Evolutionary conservation across 2,113 vertebrate species (phyloP), one percentile per base, ranked within the genome.

Genomic region (Mungos mungo): DNA sequence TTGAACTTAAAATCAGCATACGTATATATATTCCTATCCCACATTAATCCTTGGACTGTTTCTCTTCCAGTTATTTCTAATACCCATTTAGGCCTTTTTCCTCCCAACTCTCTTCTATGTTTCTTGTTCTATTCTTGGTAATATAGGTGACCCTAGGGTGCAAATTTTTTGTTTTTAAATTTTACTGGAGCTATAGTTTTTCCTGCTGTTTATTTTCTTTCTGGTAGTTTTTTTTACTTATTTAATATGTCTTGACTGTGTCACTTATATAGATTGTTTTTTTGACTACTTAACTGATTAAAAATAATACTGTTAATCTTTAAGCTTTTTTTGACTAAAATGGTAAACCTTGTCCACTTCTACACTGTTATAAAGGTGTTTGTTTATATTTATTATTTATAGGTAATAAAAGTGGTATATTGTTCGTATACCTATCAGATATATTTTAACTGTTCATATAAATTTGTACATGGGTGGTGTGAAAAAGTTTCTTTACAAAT

Each of bases 401-500:
- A 88, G 10, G 33, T 74, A 89, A 57, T 94, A 81, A 79, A 89
- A 76, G 15, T 93, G 63, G 1, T 4, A 23, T 95, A 27, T 90
- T 77, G 1, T 80, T 3, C 90, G 29, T 94, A 54, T 81, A 76
- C 15, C 2, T 85, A 47, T 66, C 23, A 57, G 31, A 69, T 92
- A 93, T n/a, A 52, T 88, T 95, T 72, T 60, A 57, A 68, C 12
- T 92, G 29, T 87, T 94, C 21, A 35, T 88, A 41, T 85, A 85
- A 86, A 91, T 79, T 86, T 33, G 2, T 65, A 29, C 47, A 12
- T 80, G 21, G 4, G 11, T 95, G 57, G n/a, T 82, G 9, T 94
- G 21, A 93, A 93, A 97, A 80, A 5, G 2, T 76, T 77, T 88
- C 21, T 93, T 74, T 74, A 19, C 76, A n/a, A 77, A 80, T 94